Base-by-base conservation (phyloP, 2,113 vertebrate genomes). In the Labrus mixtus region DNA sequence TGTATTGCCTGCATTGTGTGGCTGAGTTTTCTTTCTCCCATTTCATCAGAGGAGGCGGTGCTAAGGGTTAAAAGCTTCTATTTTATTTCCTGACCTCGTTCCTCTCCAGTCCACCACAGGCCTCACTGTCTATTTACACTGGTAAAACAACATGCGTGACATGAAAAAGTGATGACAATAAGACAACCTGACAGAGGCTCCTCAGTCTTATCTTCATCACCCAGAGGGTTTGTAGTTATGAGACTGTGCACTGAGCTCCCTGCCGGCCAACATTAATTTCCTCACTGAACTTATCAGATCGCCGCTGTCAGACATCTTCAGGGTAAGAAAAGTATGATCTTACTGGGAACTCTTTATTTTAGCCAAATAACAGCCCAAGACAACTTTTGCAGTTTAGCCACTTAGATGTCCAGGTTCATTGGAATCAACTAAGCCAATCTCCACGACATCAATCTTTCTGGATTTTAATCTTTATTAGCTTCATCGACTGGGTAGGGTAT, bases 221-320 rank as follows among this genome's bases (percentile, higher is more conserved):
- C 70, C 53, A 50, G 25, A 71, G 67, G 54, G 54, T 56, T 10
- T 59, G 37, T 4, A 1, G 60, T 81, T 70, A 81, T 76, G 72
- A 76, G 51, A 41, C 45, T 45, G 19, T 25, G 57, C 69, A 50
- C 45, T 0, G 23, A 43, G 37, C 39, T 65, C 72, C 12, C 51
- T 20, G 45, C 10, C 45, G 23, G 15, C 55, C 61, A 8, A 69
- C 65, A 15, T 84, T 79, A 61, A 79, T 79, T 79, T 84, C 76
- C 82, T 76, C 56, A 7, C 50, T 29, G 43, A 20, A 37, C 51
- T 67, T 61, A 62, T 76, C 81, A 71, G 66, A 79, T 70, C 55
- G 66, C 4, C 8, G 41, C 66, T 22, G 46, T 57, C 10, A 16
- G 37, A 54, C 22, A 39, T 36, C 45, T 53, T 20, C 51, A 45